phyloP scores from a whole-genome alignment of 2,888 invertebrate genomes.

The Polylopha cassiicola region DNA sequence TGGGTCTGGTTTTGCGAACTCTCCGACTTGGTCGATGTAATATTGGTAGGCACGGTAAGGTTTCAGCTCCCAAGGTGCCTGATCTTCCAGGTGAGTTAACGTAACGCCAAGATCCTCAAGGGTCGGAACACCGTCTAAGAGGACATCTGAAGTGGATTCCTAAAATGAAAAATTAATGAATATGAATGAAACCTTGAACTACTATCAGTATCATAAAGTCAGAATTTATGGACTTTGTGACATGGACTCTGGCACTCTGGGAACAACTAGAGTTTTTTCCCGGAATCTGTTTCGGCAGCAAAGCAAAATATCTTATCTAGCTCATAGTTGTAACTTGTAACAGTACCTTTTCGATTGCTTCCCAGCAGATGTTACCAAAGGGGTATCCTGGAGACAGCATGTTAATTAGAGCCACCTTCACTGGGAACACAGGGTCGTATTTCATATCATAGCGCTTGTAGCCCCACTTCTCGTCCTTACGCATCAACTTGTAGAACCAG shows the following conservation, averaged over 20 bases:
- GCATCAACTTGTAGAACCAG: constrained; percentile 87
- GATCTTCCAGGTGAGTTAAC: constrained; percentile 85
- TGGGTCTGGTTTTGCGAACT: constrained; percentile 83
- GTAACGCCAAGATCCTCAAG: constrained; percentile 92
- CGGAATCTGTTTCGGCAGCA: too few relatives aligned
- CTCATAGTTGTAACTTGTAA: constrained; percentile 30
- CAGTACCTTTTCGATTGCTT: constrained; percentile 89
- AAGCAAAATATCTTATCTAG: not conserved
- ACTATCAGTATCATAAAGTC: too few relatives aligned
- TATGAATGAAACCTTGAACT: constrained; percentile 9
- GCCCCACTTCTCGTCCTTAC: constrained; percentile 82
- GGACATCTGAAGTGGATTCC: constrained; percentile 86
- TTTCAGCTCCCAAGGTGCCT: constrained; percentile 89
- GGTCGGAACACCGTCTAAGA: constrained; percentile 81
- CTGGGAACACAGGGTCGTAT: constrained; percentile 79
- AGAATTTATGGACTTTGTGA: too few relatives aligned
- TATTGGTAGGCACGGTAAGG: constrained; percentile 82
- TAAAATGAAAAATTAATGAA: constrained; percentile 44
- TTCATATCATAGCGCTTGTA: constrained; percentile 84
- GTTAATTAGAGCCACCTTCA: constrained; percentile 81
- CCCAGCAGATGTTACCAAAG: constrained; percentile 83
- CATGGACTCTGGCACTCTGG: too few relatives aligned
- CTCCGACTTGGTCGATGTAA: constrained; percentile 85
- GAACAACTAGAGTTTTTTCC: too few relatives aligned
- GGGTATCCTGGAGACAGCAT: constrained; percentile 81